phyloP scores from a whole-genome alignment of 2,113 vertebrate species.

The Thunnus maccoyii region DNA sequence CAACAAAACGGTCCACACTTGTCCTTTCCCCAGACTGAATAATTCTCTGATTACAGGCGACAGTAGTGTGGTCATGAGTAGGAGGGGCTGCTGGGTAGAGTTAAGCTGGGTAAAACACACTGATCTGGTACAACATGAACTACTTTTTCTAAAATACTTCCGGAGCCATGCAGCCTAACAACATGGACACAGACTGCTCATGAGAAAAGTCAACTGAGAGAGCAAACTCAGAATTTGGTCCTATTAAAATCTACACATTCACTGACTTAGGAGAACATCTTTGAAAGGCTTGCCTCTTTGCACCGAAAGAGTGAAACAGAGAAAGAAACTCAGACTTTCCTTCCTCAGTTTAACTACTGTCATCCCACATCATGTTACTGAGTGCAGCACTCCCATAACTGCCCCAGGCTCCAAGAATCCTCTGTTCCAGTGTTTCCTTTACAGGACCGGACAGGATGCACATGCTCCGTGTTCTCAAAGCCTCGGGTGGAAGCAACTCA shows the following conservation, averaged over 20 bases:
- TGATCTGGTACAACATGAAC: conserved; percentile 39
- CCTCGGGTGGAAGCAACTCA: conserved; percentile 60
- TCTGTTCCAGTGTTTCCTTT: conserved; percentile 67
- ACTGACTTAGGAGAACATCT: conserved; percentile 8
- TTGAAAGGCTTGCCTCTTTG: conserved; percentile 8
- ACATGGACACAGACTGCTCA: neutral
- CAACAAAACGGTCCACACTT: conserved; percentile 52
- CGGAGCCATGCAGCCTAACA: conserved; percentile 10
- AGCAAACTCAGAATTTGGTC: conserved; percentile 32
- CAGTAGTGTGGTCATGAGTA: neutral
- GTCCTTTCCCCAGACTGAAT: conserved; percentile 36
- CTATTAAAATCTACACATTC: conserved; percentile 26
- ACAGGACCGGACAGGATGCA: conserved; percentile 73
- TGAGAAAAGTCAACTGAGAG: neutral
- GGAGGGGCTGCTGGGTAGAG: conserved; percentile 16
- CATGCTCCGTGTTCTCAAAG: conserved; percentile 70
- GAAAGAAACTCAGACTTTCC: conserved; percentile 9
- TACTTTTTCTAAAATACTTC: conserved; percentile 27
- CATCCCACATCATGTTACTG: conserved; percentile 44
- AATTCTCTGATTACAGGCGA: conserved; percentile 35
- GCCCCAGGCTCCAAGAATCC: conserved; percentile 63
- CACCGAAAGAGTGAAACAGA: conserved; percentile 19
- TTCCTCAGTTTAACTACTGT: conserved; percentile 46
- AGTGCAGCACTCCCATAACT: conserved; percentile 54
- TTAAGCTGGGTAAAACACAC: conserved; percentile 11